Base-by-base conservation (phyloP, 2,797 vertebrate species). In the Clarias pachynema region DNA sequence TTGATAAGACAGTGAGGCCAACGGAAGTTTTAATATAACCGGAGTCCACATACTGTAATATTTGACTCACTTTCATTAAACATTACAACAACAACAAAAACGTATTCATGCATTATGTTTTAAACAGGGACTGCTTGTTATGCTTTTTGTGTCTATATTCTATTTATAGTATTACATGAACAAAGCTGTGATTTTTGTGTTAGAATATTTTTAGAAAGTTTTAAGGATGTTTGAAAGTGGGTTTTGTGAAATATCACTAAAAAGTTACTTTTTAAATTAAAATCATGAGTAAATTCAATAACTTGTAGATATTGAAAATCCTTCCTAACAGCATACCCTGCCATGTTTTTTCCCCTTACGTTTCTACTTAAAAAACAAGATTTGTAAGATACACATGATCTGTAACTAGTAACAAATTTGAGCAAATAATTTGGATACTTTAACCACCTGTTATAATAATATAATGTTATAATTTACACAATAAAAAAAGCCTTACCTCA, bases 401-500 rank as follows among this genome's bases (percentile, higher is more conserved):
- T 70, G 9, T 26, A 72, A 72, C 37, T 29, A 26, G 34, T 37
- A 18, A 66, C 20, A 2, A 57, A 70, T 8, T 57, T 31, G 26
- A 5, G 4, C 29, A 57, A 24, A 53, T 72, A 56, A n/a, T 82
- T 12, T 12, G 8, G 4, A 81, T n/a, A 81, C 24, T 57, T 31
- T 59, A 34, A 31, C 1, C 74, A 34, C 56, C 4, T 60, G 6
- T 56, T n/a, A 20, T 18, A 16, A 53, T 22, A 4, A 59, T 59
- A 37, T 60, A 60, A 7, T 59, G 53, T 59, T 70, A 40, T 10
- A 0, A 9, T 37, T 14, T 44, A 8, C 4, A 26, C 18, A 16
- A 16, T 16, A 26, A 1, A 15, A 12, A 20, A 74, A 8, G 3
- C 53, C 70, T 65, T 74, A 83, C 82, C 70, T 74, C 82, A 83